Percentiles rank a stretch among this genome's conserved stretches.
phyloP scores from a whole-genome alignment of 2,113 vertebrate genomes.

The Agelaius phoeniceus region DNA sequence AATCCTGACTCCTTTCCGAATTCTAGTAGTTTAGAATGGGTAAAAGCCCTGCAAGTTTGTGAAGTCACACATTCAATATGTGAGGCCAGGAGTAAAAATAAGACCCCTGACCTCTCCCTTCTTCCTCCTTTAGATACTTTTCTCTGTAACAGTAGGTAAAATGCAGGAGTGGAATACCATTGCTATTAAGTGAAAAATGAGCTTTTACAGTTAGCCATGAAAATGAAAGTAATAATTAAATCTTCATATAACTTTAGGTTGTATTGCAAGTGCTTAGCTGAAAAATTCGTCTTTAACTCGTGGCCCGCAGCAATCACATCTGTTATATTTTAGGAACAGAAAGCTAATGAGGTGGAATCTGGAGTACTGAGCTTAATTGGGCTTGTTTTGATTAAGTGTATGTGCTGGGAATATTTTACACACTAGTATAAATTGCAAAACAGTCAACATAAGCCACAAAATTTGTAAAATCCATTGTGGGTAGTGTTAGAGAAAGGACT shows the following conservation, averaged over 20 bases:
- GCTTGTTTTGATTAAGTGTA: slow-evolving; percentile 85
- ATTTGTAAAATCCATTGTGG: slow-evolving; percentile 71
- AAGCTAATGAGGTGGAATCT: slow-evolving; percentile 85
- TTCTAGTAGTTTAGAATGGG: neutral
- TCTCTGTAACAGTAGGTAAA: slow-evolving; percentile 42
- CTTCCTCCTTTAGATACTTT: slow-evolving; percentile 23
- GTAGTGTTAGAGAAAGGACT: slow-evolving; percentile 41
- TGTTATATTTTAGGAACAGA: slow-evolving; percentile 85
- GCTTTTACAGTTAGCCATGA: slow-evolving; percentile 69
- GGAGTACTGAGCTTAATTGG: slow-evolving; percentile 84
- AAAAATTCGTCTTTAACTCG: slow-evolving; percentile 79
- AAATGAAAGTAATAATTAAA: slow-evolving; percentile 82
- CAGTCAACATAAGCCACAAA: slow-evolving; percentile 67
- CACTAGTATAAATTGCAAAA: slow-evolving; percentile 78
- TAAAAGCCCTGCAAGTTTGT: neutral
- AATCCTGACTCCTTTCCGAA: neutral
- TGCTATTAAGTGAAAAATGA: slow-evolving; percentile 74
- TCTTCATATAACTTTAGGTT: slow-evolving; percentile 78
- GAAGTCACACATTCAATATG: neutral
- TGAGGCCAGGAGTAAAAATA: slow-evolving; percentile 5
- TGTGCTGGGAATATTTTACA: slow-evolving; percentile 83
- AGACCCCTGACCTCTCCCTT: slow-evolving; percentile 16
- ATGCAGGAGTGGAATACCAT: slow-evolving; percentile 32
- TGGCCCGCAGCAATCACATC: slow-evolving; percentile 82
- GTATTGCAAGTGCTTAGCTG: slow-evolving; percentile 77